Evolutionary conservation across 1,140 invertebrate genomes (phyloP).

Genomic region (Lamellibrachia luymesi): DNA sequence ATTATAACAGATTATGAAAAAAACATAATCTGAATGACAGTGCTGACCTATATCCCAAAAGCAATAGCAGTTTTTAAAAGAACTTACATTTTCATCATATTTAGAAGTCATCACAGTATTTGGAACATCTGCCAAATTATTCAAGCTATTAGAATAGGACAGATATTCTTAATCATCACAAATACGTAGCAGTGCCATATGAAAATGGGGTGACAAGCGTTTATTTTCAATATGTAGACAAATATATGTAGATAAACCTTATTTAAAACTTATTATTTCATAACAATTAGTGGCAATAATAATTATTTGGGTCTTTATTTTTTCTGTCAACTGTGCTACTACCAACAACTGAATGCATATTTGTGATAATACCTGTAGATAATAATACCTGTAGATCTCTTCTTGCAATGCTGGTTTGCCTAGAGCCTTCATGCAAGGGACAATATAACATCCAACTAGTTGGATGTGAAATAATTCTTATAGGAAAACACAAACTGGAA

Average conservation of each 20-base stretch:
- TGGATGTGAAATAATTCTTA: not conserved
- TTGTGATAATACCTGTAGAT: not conserved
- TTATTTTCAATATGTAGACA: not conserved
- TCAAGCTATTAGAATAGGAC: not conserved
- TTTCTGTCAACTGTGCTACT: not conserved
- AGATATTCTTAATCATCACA: not conserved
- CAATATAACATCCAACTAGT: not conserved
- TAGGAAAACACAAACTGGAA: not conserved
- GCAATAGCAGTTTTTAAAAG: not conserved
- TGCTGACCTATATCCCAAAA: not conserved
- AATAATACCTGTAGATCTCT: not conserved
- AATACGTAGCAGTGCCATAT: not conserved
- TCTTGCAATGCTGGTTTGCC: not conserved
- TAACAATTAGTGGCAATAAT: not conserved
- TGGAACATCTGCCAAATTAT: not conserved
- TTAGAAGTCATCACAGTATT: not conserved
- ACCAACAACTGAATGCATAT: not conserved
- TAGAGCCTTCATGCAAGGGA: too few relatives aligned
- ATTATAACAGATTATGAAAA: not conserved
- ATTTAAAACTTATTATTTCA: not conserved
- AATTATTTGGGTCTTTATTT: not conserved
- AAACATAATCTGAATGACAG: not conserved
- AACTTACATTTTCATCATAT: not conserved
- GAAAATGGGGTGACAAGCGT: not conserved
- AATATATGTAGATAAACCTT: not conserved